Conservation (phyloP, 2,797 vertebrate genomes). For the Microchirus variegatus region DNA sequence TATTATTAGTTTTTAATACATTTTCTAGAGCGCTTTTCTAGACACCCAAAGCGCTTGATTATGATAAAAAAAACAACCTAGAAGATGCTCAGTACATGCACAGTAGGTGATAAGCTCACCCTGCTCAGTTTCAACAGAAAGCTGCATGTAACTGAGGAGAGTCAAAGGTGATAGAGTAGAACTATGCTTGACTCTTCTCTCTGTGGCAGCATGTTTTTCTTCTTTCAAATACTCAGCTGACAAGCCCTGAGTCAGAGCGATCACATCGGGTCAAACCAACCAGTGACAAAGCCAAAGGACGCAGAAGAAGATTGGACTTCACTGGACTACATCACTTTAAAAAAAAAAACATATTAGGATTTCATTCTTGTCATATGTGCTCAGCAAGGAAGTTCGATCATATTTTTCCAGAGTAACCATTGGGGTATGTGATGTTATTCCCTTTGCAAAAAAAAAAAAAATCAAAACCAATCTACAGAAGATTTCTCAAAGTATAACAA, state of each 20-base stretch:
- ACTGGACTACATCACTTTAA: constrained; percentile 21
- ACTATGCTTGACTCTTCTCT: not conserved
- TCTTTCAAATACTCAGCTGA: constrained; percentile 1
- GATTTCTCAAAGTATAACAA: constrained; percentile 64
- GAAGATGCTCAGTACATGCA: constrained; percentile 5
- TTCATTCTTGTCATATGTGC: constrained; percentile 1
- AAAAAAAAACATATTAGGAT: no score
- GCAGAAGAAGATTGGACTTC: constrained; percentile 50
- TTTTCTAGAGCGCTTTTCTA: no score
- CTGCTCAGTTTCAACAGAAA: constrained; percentile 20
- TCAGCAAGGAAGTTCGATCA: no score
- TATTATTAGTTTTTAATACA: no score
- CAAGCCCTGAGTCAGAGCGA: not conserved
- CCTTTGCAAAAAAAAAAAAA: constrained; percentile 48
- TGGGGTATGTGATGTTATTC: constrained; percentile 3
- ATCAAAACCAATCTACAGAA: constrained; percentile 62
- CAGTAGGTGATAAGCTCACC: constrained; percentile 26
- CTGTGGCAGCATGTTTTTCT: constrained; percentile 1
- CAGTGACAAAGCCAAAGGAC: constrained; percentile 36
- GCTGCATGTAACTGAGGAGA: constrained; percentile 9
- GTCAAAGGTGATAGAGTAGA: constrained; percentile 20
- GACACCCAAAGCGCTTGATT: no score
- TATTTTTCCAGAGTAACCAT: no score
- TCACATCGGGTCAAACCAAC: constrained; percentile 34
- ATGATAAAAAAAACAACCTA: constrained; percentile 17